phyloP scores from a whole-genome alignment of 2,797 vertebrate species.

The Tenualosa thibaudeaui region DNA sequence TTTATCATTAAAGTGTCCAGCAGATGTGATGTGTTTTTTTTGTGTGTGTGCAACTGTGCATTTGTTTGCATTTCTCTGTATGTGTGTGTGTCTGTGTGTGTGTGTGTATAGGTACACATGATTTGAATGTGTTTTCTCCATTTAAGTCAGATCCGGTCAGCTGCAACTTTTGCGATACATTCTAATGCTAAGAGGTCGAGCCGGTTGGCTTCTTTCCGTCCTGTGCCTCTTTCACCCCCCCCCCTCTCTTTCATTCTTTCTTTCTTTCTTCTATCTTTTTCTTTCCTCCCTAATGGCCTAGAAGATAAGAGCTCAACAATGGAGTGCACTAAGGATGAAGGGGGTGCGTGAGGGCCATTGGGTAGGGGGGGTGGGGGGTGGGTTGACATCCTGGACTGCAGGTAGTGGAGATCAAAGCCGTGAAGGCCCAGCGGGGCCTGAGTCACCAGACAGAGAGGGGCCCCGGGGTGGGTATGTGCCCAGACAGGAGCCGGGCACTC shows the following conservation, averaged over 20 bases:
- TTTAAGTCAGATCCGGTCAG: not conserved
- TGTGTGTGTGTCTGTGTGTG: not conserved
- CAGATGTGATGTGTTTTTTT: too few relatives aligned
- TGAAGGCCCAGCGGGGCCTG: conserved; percentile 27
- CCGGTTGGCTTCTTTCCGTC: not conserved
- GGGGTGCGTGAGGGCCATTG: not conserved
- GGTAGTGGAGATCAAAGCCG: conserved; percentile 43
- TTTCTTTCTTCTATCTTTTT: not conserved
- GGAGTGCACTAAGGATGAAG: not conserved
- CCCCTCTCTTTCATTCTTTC: not conserved
- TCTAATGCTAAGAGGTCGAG: not conserved
- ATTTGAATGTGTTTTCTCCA: not conserved
- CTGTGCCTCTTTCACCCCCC: not conserved
- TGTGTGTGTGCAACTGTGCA: not conserved
- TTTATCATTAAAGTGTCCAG: too few relatives aligned
- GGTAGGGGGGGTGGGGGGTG: conserved; percentile 12
- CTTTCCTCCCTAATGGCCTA: not conserved
- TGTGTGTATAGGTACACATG: not conserved
- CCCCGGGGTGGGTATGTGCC: conserved; percentile 30
- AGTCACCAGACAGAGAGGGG: conserved; percentile 28
- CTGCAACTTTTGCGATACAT: not conserved
- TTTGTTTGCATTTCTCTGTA: not conserved
- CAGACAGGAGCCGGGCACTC: conserved; percentile 30
- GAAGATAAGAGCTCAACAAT: not conserved
- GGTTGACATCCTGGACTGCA: conserved; percentile 25